These are phyloP conservation scores for Brachypterus glaber DNA, from an alignment of 2,888 invertebrate genomes.

Conservation along the genomic window DNA sequence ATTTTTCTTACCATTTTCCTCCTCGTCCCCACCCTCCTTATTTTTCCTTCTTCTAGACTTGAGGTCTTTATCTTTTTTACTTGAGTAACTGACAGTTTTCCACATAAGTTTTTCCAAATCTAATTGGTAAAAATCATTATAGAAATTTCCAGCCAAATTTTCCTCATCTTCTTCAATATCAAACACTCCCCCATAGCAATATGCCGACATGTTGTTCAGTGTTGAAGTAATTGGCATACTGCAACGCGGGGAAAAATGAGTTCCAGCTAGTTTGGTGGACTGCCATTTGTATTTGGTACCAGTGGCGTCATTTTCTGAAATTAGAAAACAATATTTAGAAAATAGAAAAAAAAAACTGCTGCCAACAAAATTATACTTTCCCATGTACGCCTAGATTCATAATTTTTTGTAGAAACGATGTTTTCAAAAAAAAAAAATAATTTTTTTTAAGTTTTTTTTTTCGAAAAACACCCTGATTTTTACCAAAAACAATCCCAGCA, in stretches of 20 bases:
- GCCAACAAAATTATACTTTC: too few relatives aligned
- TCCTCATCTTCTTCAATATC: constrained; percentile 73
- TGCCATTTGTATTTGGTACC: constrained; percentile 64
- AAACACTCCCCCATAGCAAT: constrained; percentile 80
- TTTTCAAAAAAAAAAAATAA: too few relatives aligned
- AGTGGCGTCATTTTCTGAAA: constrained; percentile 50
- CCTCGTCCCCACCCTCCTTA: constrained; percentile 32
- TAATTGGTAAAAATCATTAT: constrained; percentile 65
- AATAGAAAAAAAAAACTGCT: too few relatives aligned
- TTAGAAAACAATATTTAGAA: too few relatives aligned
- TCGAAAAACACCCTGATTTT: too few relatives aligned
- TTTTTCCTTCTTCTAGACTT: constrained; percentile 40
- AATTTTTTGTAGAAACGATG: too few relatives aligned
- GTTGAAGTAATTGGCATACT: constrained; percentile 58
- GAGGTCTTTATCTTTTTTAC: constrained; percentile 38
- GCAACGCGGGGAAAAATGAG: constrained; percentile 54
- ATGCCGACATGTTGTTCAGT: constrained; percentile 53
- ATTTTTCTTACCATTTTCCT: constrained; percentile 29
- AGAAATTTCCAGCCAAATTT: constrained; percentile 66
- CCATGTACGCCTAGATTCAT: too few relatives aligned
- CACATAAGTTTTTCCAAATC: constrained; percentile 69
- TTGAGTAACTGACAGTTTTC: constrained; percentile 51
- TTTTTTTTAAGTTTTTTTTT: too few relatives aligned
- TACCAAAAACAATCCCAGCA: too few relatives aligned
- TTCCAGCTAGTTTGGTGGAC: constrained; percentile 55